These are phyloP conservation scores for Himalopsyche tibetana DNA, from an alignment of 2,888 invertebrate species.

Conservation along the genomic window DNA sequence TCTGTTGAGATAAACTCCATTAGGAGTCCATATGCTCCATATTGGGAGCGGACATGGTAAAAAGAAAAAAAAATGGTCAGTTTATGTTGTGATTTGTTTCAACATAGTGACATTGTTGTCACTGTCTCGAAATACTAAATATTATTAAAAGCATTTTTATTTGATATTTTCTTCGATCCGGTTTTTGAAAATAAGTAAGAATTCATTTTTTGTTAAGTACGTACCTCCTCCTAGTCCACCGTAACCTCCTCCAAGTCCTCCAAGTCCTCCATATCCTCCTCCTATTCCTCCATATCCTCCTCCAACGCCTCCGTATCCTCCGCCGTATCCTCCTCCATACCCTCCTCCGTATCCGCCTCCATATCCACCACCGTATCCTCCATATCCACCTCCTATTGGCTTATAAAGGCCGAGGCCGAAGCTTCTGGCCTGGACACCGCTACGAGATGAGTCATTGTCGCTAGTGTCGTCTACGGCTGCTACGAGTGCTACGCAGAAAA, in stretches of 20 bases:
- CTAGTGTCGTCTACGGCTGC: conserved; percentile 59
- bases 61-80: too few relatives aligned
- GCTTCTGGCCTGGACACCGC: conserved; percentile 52
- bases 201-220: neutral
- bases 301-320: conserved; percentile 66
- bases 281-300: conserved; percentile 67
- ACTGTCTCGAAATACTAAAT: too few relatives aligned
- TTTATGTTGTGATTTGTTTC: too few relatives aligned
- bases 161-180: too few relatives aligned
- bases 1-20: too few relatives aligned
- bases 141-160: too few relatives aligned
- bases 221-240: conserved; percentile 61
- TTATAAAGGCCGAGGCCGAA: conserved; percentile 60
- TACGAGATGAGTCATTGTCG: conserved; percentile 46
- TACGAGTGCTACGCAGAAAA: conserved; percentile 52
- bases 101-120: too few relatives aligned
- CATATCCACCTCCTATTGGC: conserved; percentile 67
- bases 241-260: conserved; percentile 58
- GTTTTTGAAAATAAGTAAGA: too few relatives aligned
- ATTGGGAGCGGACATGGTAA: too few relatives aligned
- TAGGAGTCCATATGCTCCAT: too few relatives aligned
- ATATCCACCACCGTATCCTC: conserved; percentile 67
- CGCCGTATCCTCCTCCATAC: conserved; percentile 58
- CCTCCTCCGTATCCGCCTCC: conserved; percentile 53
- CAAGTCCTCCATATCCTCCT: conserved; percentile 39